These are phyloP conservation scores for Smittia aterrima DNA, from an alignment of 2,888 invertebrate genomes.

Conservation along the genomic window DNA sequence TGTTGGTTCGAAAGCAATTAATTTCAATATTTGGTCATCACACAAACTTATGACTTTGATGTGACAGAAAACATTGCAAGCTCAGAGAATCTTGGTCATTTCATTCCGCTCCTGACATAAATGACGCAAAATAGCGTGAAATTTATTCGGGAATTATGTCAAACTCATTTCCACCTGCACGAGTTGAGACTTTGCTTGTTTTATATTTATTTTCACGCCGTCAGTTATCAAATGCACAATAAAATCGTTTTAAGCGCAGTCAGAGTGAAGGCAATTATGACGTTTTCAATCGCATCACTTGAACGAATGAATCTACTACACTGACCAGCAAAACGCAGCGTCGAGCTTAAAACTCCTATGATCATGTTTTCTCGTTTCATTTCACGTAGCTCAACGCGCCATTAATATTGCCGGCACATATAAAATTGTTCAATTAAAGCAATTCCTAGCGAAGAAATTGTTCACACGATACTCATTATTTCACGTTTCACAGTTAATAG, in stretches of 20 bases:
- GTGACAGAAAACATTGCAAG: not conserved
- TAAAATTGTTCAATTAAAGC: conserved; percentile 26
- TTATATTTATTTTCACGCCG: not conserved
- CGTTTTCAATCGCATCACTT: no score
- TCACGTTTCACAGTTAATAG: conserved; percentile 28
- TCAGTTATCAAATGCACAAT: no score
- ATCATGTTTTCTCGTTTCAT: not conserved
- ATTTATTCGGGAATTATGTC: not conserved
- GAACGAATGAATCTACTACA: no score
- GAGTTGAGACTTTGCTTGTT: not conserved
- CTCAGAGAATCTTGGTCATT: not conserved
- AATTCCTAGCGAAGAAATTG: not conserved
- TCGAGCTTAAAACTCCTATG: no score
- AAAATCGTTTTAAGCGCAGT: not conserved
- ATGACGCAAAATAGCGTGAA: not conserved
- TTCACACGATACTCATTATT: conserved; percentile 36
- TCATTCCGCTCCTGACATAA: not conserved
- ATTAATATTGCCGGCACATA: conserved; percentile 32
- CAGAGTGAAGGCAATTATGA: not conserved
- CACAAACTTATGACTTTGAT: not conserved
- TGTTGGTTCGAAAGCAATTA: not conserved
- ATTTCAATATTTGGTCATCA: not conserved
- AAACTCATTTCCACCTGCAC: not conserved
- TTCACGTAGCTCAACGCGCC: not conserved
- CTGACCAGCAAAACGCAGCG: no score